phyloP scores from a whole-genome alignment of 1,140 invertebrate genomes.

The Drosophila erecta region DNA sequence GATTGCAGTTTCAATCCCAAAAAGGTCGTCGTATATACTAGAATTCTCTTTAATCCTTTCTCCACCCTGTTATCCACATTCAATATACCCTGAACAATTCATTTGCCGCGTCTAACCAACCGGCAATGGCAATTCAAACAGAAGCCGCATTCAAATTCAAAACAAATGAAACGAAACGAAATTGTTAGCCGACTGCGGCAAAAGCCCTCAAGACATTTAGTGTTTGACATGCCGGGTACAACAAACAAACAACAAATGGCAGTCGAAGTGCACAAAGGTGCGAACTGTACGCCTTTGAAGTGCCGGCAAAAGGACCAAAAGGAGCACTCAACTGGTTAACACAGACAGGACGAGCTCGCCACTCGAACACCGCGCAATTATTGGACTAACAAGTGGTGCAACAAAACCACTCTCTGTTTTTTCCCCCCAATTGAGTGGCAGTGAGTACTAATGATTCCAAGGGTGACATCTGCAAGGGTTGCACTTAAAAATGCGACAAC shows the following conservation, averaged over 20 bases:
- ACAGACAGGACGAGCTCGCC: constrained; percentile 13
- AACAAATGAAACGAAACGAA: constrained; percentile 72
- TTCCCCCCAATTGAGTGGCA: constrained; percentile 13
- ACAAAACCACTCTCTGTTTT: constrained; percentile 11
- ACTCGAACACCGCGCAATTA: constrained; percentile 28
- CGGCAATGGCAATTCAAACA: constrained; percentile 40
- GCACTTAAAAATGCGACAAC: constrained; percentile 51
- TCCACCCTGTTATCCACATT: not conserved
- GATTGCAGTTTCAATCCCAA: too few species aligned
- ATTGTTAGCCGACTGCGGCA: constrained; percentile 37
- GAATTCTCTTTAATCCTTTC: not conserved
- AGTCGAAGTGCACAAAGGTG: constrained; percentile 26
- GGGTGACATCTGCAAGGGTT: constrained; percentile 39
- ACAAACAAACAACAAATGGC: constrained; percentile 22
- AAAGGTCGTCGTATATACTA: too few species aligned
- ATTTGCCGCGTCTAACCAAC: constrained; percentile 21
- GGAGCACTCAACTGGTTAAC: constrained; percentile 36
- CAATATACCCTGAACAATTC: not conserved
- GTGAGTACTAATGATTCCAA: constrained; percentile 2
- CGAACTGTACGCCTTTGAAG: constrained; percentile 43
- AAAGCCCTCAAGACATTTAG: constrained; percentile 65
- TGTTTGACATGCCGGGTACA: constrained; percentile 56
- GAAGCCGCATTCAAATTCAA: constrained; percentile 63
- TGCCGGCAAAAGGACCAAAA: constrained; percentile 21
- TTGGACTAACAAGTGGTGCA: constrained; percentile 34